A percentile compares a stretch with the other conserved stretches of the same genome.
Conservation (phyloP, 2,888 invertebrate genomes). For the Tromatobia lineatoria region DNA sequence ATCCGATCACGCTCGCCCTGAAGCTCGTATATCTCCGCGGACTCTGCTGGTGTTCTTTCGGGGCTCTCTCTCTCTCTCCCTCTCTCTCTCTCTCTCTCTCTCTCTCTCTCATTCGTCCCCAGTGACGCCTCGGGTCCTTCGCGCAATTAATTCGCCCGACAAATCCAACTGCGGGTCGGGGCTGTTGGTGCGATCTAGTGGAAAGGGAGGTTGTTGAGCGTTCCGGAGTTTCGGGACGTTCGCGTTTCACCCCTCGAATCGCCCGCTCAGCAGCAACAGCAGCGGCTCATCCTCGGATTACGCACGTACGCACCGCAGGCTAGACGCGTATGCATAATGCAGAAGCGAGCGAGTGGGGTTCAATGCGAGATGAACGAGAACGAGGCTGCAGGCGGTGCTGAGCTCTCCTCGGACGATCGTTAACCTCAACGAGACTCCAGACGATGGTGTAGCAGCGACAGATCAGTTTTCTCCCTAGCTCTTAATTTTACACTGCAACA, state of each 20-base stretch:
- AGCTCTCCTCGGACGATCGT: slow-evolving; percentile 49
- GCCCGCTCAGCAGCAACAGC: slow-evolving; percentile 60
- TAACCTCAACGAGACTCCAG: slow-evolving; percentile 42
- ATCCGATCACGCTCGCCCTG: slow-evolving; percentile 65
- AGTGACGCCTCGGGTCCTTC: slow-evolving; percentile 61
- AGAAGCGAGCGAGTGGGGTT: slow-evolving; percentile 56
- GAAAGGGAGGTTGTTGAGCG: slow-evolving; percentile 39
- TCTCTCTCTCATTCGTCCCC: slow-evolving; percentile 30
- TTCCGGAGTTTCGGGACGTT: slow-evolving; percentile 59
- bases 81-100: slow-evolving; percentile 16
- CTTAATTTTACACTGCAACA: not conserved
- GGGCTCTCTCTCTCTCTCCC: slow-evolving; percentile 2
- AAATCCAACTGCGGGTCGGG: slow-evolving; percentile 62
- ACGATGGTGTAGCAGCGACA: slow-evolving; percentile 17
- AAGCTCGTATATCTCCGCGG: slow-evolving; percentile 47
- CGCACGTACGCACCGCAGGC: slow-evolving; percentile 70
- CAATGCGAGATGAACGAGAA: slow-evolving; percentile 49
- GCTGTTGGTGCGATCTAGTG: slow-evolving; percentile 59
- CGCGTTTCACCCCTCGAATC: slow-evolving; percentile 60
- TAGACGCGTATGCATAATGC: slow-evolving; percentile 68
- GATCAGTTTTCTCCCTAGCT: not conserved
- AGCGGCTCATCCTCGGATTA: slow-evolving; percentile 69
- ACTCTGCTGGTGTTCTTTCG: slow-evolving; percentile 39
- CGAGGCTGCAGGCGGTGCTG: slow-evolving; percentile 28
- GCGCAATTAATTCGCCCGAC: slow-evolving; percentile 69